Conservation (phyloP, 2,113 vertebrate genomes). For the Oenanthe oenanthe region DNA sequence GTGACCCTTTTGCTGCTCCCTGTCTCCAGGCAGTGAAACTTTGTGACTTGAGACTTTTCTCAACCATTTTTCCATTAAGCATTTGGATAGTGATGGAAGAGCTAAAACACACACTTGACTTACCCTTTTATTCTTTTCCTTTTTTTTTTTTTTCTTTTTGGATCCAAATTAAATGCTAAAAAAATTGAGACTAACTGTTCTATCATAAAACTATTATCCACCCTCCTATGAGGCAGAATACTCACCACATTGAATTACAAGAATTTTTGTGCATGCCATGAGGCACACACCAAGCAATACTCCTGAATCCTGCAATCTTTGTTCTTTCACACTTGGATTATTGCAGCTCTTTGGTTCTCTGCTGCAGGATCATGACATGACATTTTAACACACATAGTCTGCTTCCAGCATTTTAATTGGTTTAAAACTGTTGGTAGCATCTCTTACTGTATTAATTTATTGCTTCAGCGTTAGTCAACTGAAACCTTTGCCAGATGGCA, state of each 20-base stretch:
- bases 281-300: neutral
- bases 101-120: rapidly evolving
- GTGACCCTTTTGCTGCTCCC: rapidly evolving
- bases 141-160: neutral
- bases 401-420: constrained; percentile 74
- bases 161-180: neutral
- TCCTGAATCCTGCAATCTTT: constrained; percentile 30
- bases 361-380: constrained; percentile 67
- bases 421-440: constrained; percentile 72
- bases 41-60: neutral
- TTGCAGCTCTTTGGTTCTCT: constrained; percentile 59
- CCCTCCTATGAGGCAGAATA: neutral
- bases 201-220: neutral
- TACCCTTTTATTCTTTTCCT: neutral
- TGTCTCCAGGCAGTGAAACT: neutral
- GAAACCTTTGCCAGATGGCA: constrained; percentile 78
- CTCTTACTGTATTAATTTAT: constrained; percentile 80
- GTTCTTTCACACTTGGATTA: constrained; percentile 43
- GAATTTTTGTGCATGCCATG: neutral
- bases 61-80: neutral
- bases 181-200: neutral
- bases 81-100: neutral
- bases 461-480: constrained; percentile 74
- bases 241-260: neutral
- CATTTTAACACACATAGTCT: constrained; percentile 70